Evolutionary conservation across 35 echinoderm and acorn worm species (phyloP).

Genomic region (Diadema setosum): DNA sequence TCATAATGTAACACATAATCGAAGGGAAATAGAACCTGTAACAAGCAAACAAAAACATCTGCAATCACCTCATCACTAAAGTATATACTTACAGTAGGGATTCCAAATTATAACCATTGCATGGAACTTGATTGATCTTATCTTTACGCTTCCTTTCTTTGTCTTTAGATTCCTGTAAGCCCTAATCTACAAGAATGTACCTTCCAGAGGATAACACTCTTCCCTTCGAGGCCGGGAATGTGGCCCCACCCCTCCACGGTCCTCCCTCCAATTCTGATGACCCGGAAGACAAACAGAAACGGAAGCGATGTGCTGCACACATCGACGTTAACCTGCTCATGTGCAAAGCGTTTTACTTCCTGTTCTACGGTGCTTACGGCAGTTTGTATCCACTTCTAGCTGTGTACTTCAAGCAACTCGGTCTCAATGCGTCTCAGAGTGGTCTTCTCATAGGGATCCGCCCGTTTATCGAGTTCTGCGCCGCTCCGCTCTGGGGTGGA

Average conservation of each 20-base stretch:
- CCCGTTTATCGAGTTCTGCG: slow-evolving; percentile 90
- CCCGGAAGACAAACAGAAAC: background rate
- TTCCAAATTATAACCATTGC: too few species aligned
- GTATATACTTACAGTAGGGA: too few species aligned
- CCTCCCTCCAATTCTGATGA: background rate
- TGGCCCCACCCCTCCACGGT: background rate
- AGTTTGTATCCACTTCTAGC: slow-evolving; percentile 85
- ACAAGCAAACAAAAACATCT: too few species aligned
- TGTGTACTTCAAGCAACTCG: slow-evolving; percentile 93
- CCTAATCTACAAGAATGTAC: slow-evolving; percentile 42
- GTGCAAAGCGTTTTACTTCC: slow-evolving; percentile 86
- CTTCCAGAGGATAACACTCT: slow-evolving; percentile 85
- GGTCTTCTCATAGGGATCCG: slow-evolving; percentile 84
- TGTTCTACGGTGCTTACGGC: slow-evolving; percentile 91
- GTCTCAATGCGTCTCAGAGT: slow-evolving; percentile 77
- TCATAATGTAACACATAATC: too few species aligned
- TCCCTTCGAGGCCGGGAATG: slow-evolving; percentile 61
- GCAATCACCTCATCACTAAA: too few species aligned
- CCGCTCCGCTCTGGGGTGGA: slow-evolving; percentile 79
- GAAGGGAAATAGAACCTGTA: too few species aligned
- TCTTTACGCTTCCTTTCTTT: too few species aligned
- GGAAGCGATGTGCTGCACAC: slow-evolving; percentile 21
- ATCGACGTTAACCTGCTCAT: slow-evolving; percentile 76
- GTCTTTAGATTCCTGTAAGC: too few species aligned
- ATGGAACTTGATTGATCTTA: too few species aligned